phyloP scores from a whole-genome alignment of 2,113 vertebrate genomes.

The Gopherus flavomarginatus region DNA sequence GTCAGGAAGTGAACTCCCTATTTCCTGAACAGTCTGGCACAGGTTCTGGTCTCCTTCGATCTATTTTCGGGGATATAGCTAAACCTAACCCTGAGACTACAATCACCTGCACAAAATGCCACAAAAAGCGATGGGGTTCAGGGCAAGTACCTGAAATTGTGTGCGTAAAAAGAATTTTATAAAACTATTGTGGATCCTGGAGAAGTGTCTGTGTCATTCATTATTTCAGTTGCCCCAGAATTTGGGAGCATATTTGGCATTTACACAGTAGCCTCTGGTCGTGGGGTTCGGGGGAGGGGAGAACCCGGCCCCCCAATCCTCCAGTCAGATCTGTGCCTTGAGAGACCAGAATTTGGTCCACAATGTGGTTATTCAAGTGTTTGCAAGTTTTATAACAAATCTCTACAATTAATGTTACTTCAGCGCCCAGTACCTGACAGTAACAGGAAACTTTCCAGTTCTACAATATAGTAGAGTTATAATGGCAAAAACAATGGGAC shows the following conservation, averaged over 20 bases:
- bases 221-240: not conserved
- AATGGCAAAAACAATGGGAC: not conserved
- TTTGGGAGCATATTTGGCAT: not conserved
- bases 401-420: not conserved
- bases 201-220: not conserved
- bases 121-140: not conserved
- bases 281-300: not conserved
- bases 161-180: not conserved
- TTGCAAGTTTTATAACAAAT: slow-evolving; percentile 3
- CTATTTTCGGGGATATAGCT: not conserved
- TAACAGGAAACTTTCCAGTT: not conserved
- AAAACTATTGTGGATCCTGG: not conserved
- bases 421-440: not conserved
- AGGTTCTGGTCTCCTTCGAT: fast-evolving
- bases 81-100: not conserved
- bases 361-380: not conserved
- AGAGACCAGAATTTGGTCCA: not conserved
- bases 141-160: not conserved
- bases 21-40: not conserved
- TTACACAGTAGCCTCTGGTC: not conserved
- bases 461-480: not conserved
- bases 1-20: not conserved
- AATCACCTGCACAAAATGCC: not conserved
- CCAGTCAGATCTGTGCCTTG: not conserved
- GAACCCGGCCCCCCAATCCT: not conserved